phyloP scores from a whole-genome alignment of 2,113 vertebrate genomes.

The Boulengeromyrus knoepffleri region DNA sequence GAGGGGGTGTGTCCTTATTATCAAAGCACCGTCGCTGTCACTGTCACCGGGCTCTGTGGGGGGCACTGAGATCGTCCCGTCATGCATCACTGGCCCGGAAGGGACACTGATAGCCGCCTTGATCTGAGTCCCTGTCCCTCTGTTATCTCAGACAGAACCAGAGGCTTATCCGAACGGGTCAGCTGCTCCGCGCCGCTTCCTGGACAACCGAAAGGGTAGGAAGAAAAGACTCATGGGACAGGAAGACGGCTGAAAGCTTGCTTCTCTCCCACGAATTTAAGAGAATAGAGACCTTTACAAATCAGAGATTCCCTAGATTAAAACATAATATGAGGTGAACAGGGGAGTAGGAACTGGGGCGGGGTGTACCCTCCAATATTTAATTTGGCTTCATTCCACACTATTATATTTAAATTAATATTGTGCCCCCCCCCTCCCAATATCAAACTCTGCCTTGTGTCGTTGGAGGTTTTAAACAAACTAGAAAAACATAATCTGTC shows the following conservation, averaged over 20 bases:
- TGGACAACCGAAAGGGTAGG: background rate
- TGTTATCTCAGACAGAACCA: conserved; percentile 33
- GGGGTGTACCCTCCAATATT: background rate
- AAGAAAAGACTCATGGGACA: background rate
- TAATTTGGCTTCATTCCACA: background rate
- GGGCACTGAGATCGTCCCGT: conserved; percentile 16
- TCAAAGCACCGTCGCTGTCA: background rate
- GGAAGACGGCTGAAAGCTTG: background rate
- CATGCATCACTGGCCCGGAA: conserved; percentile 36
- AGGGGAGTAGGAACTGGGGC: background rate
- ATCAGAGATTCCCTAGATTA: background rate
- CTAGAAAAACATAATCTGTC: background rate
- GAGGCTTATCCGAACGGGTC: conserved; percentile 36
- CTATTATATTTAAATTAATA: background rate
- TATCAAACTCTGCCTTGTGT: background rate
- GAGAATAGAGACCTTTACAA: background rate
- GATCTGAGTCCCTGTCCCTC: conserved; percentile 38
- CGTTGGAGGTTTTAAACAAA: background rate
- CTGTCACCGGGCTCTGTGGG: conserved; percentile 6
- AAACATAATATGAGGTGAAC: background rate
- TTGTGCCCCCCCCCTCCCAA: background rate
- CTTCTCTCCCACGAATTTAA: background rate
- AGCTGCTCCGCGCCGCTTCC: conserved; percentile 18
- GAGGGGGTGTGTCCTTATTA: background rate
- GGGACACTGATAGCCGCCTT: conserved; percentile 38